These are phyloP conservation scores for Hystrix brachyura DNA, from an alignment of 2,113 vertebrate species.

Conservation along the genomic window DNA sequence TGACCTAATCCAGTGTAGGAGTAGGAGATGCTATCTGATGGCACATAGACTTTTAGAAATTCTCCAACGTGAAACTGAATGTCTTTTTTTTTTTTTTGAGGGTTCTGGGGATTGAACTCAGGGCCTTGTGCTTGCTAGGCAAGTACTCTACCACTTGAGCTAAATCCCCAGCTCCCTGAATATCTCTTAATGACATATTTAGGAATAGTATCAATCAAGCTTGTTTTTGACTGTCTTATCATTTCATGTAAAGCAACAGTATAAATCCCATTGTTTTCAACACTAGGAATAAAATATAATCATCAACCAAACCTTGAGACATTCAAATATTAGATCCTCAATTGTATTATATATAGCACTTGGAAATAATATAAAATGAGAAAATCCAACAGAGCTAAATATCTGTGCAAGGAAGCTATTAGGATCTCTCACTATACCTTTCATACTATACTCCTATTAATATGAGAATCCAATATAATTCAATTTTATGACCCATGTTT, in stretches of 20 bases:
- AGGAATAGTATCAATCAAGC: background rate
- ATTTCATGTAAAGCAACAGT: background rate
- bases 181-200: background rate
- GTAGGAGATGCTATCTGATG: background rate
- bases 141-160: no score
- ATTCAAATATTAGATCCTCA: background rate
- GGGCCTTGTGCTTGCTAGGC: no score
- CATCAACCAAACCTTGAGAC: background rate
- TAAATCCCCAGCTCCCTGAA: no score
- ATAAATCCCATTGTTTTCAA: background rate
- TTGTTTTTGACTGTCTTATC: background rate
- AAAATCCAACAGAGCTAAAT: background rate
- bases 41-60: background rate
- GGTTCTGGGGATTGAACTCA: no score
- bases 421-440: background rate
- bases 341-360: background rate
- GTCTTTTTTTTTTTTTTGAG: background rate
- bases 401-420: background rate
- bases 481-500: background rate
- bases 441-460: background rate
- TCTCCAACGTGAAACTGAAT: background rate
- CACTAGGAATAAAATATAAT: constrained; percentile 7
- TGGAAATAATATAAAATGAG: background rate
- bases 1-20: background rate
- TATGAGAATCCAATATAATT: background rate